Evolutionary conservation across 2,888 invertebrate species (phyloP), one percentile per base, ranked within the genome.

Genomic region (Ochlodes sylvanus): DNA sequence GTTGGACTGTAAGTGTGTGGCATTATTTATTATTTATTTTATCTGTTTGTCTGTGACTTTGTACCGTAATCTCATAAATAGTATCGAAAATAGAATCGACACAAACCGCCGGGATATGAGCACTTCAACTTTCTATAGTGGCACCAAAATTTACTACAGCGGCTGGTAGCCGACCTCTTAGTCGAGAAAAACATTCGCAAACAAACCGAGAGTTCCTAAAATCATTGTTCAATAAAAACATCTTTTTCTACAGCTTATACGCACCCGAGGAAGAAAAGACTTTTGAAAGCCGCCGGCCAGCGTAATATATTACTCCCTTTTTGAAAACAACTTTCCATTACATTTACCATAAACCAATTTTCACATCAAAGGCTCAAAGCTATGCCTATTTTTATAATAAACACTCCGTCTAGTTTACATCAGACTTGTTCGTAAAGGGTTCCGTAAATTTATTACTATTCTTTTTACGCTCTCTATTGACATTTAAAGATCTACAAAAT

Each of bases 141-240:
- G n/a, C n/a, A n/a, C n/a, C n/a, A n/a, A n/a, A n/a, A n/a, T n/a
- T n/a, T n/a, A n/a, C n/a, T n/a, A n/a, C n/a, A n/a, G n/a, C n/a
- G n/a, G n/a, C n/a, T n/a, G n/a, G n/a, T n/a, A n/a, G n/a, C n/a
- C n/a, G n/a, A n/a, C n/a, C n/a, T n/a, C n/a, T n/a, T n/a, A n/a
- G n/a, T n/a, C n/a, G n/a, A n/a, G n/a, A 17, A 50, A 50, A 50
- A 50, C n/a, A 50, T 50, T 50, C 50, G 17, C 19, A 10, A 50
- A 47, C 44, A 17, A 7, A 17, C 47, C 17, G 9, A 2, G 7
- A 6, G 19, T 19, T 19, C 50, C 9, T 50, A 50, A 50, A 50
- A 47, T 19, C 50, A 50, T 10, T 50, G 50, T 50, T 50, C 50
- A 50, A 12, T 19, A 17, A 50, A 50, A 12, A 44, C 10, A 42